These are phyloP conservation scores for Leuciscus idus DNA, from an alignment of 2,113 vertebrate genomes.

Conservation along the genomic window DNA sequence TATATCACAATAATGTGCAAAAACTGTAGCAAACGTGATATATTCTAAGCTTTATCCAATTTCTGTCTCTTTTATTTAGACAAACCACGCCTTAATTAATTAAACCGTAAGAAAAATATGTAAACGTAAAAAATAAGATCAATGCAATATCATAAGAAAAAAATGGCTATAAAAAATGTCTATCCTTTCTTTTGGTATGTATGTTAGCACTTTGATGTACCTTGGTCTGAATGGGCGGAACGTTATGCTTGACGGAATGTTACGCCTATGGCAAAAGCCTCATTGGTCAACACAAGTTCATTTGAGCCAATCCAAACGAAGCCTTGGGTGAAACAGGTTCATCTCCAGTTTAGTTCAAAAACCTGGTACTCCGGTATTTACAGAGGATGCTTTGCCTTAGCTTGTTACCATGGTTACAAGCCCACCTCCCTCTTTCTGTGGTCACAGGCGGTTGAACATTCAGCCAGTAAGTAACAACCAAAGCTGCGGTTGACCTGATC, in stretches of 20 bases:
- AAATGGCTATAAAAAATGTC: neutral
- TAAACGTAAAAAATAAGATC: neutral
- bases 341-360: conserved; percentile 5
- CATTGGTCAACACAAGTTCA: conserved; percentile 4
- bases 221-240: neutral
- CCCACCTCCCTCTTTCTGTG: conserved; percentile 25
- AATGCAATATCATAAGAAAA: neutral
- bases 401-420: conserved; percentile 41
- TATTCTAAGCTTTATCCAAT: neutral
- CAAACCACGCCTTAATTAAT: neutral
- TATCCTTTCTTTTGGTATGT: neutral
- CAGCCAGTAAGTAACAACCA: conserved; percentile 22
- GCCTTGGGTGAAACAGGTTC: neutral
- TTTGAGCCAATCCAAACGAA: conserved; percentile 22
- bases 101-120: neutral
- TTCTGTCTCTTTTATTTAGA: neutral
- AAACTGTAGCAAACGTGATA: neutral
- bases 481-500: conserved; percentile 10
- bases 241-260: neutral
- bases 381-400: neutral
- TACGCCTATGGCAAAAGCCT: neutral
- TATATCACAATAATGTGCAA: neutral
- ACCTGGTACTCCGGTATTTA: neutral
- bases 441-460: conserved; percentile 14
- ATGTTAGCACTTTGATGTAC: neutral